Evolutionary conservation across 2,113 vertebrate genomes (phyloP), one percentile per base, ranked within the genome.

Genomic region (Phyllostomus hastatus): DNA sequence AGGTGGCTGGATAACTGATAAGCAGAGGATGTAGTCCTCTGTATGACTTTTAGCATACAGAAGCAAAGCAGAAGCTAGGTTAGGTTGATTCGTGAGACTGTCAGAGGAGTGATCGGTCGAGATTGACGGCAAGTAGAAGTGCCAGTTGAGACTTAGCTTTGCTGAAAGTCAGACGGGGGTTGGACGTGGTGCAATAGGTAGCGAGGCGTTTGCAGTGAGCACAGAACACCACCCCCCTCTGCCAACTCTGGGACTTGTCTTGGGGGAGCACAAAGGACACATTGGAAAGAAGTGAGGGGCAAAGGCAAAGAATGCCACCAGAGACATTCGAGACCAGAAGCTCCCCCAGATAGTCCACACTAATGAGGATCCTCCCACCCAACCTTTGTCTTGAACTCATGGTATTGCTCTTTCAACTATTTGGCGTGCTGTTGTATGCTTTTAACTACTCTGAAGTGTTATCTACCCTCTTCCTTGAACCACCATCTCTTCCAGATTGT

Each of bases 321-420:
- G 92, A 84, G 10, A 41, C 11, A 1, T 20, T 33, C 2, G 17
- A 31, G 12, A 20, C 59, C 24, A 84, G 33, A 14, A 78, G 33
- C 33, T 43, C 22, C 26, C 43, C 24, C 24, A 1, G 16, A 50
- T 92, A 50, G 72, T 79, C n/a, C 43, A 41, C 10, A 54, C 22
- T 48, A 7, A 1, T 22, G 52, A 73, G 31, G 46, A 33, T 7
- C 9, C 0, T 20, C 20, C 1, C 24, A 4, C 46, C 5, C 17
- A 5, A 16, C 14, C 0, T 2, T 66, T 59, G 43, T 89, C 59
- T 43, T 43, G 50, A 88, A 38, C 1, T 28, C 33, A 31, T 0
- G 50, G 22, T 12, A 24, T 26, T 26, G 1, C 1, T n/a, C 10
- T 87, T 43, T 90, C 24, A 73, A 28, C 31, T 35, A 2, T 19